phyloP scores from a whole-genome alignment of 2,797 vertebrate genomes.

The Acanthurus leucopareius region DNA sequence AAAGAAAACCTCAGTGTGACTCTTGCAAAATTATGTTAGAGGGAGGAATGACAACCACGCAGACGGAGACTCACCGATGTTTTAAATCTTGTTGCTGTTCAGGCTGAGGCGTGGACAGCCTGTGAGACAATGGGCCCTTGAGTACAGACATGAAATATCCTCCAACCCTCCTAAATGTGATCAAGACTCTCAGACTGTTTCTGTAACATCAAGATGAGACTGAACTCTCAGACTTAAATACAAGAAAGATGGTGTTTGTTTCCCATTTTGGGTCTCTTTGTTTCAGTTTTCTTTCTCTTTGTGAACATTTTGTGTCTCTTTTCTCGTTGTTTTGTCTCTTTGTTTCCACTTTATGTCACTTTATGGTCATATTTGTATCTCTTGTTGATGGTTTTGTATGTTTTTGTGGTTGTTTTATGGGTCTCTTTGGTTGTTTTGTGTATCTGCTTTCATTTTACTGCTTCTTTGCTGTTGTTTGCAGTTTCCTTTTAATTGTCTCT shows the following conservation, averaged over 20 bases:
- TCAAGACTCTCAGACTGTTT: background rate
- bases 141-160: constrained; percentile 1
- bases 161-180: background rate
- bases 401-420: too few species aligned
- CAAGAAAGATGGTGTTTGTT: background rate
- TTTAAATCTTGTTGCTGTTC: constrained; percentile 35
- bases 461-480: too few species aligned
- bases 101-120: constrained; percentile 9
- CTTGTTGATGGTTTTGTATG: background rate
- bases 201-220: background rate
- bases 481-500: background rate
- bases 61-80: constrained; percentile 50
- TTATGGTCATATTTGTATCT: background rate
- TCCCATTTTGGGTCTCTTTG: background rate
- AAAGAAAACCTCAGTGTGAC: constrained; percentile 59
- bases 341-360: background rate
- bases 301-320: background rate
- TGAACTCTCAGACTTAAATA: background rate
- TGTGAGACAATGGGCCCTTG: constrained; percentile 4
- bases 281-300: too few species aligned
- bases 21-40: constrained; percentile 58
- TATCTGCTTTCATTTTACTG: background rate
- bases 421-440: too few species aligned
- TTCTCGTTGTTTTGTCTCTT: background rate
- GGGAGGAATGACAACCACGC: constrained; percentile 63